Evolutionary conservation across 2,113 vertebrate genomes (phyloP), one percentile per base, ranked within the genome.

Genomic region (Pelecanoides urinatrix): DNA sequence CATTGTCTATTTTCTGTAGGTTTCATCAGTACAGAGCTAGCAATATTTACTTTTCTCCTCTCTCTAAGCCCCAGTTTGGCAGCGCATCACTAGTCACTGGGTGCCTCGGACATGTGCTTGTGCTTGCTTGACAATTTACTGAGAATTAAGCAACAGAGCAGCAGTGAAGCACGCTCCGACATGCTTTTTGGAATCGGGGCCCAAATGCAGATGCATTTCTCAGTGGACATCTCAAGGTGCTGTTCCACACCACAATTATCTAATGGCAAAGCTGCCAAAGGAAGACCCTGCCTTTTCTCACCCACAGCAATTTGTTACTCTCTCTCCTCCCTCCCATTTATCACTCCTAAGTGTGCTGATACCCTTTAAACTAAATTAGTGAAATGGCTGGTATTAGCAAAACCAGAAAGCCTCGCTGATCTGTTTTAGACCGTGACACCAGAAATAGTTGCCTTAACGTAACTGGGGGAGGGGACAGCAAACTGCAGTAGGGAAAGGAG

Each of bases 351-450:
- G 84, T 42, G 72, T 71, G 72, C 65, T 94, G 80, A 95, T 96
- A 86, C 25, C 75, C 93, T 96, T 96, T 89, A 91, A 94, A 92
- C 59, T 84, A 80, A 94, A 94, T 91, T 42, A 94, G 79, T 55
- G 75, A 91, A 95, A 86, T 71, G 55, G 47, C 29, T 8, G 2
- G 56, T 83, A 91, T 91, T 95, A 92, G 49, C 45, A 74, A 96
- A 93, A 86, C 45, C 49, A 92, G 86, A 70, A 93, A 96, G 70
- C 4, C 17, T 38, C 13, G 9, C 63, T 74, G 91, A 56, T 93
- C 66, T 66, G n/a, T 42, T 93, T 94, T 58, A 90, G 67, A 73
- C 34, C 0, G 0, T 0, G 0, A 58, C 55, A 80, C 27, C 59
- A 96, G 65, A 86, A 92, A 77, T 32, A 96, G 79, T 38, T 83